Percentiles rank a stretch among this genome's conserved stretches.
Evolutionary conservation across 2,888 invertebrate species (phyloP).

Genomic region (Meteorus colon): DNA sequence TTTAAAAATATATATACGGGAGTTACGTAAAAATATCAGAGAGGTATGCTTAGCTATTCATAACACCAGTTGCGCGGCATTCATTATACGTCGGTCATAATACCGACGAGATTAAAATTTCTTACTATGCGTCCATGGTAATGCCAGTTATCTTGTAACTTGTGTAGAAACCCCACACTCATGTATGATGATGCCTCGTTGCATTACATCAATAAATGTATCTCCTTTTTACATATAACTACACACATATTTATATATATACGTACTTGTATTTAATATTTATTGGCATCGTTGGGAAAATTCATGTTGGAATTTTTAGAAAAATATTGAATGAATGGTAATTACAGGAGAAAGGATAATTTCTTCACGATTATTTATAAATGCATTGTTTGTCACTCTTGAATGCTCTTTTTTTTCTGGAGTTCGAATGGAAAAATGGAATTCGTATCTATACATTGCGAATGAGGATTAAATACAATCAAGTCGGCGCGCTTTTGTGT

Average conservation of each 20-base stretch:
- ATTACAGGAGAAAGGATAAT: neutral
- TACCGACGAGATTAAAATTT: conserved; percentile 60
- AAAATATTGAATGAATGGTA: neutral
- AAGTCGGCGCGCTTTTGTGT: conserved; percentile 63
- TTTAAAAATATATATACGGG: conserved; percentile 47
- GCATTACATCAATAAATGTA: conserved; percentile 18
- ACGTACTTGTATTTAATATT: neutral
- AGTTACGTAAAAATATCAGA: conserved; percentile 58
- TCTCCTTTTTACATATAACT: conserved; percentile 2
- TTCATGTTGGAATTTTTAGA: neutral
- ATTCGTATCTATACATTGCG: conserved; percentile 1
- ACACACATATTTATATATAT: neutral
- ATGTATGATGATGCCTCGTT: conserved; percentile 12
- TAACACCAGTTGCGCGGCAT: conserved; percentile 66
- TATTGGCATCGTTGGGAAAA: conserved; percentile 7
- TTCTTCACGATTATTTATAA: conserved; percentile 7
- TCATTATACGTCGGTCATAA: conserved; percentile 63
- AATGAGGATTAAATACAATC: conserved; percentile 2
- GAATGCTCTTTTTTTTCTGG: conserved; percentile 31
- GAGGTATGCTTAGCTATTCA: conserved; percentile 63
- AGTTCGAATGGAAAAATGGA: conserved; percentile 25
- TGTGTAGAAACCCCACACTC: neutral
- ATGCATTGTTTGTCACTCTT: conserved; percentile 42
- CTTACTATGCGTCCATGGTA: conserved; percentile 53
- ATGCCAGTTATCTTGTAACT: conserved; percentile 51